Percentiles rank a stretch among this genome's conserved stretches.
Evolutionary conservation across 2,113 vertebrate species (phyloP).

Genomic region (Cranoglanis bouderius): DNA sequence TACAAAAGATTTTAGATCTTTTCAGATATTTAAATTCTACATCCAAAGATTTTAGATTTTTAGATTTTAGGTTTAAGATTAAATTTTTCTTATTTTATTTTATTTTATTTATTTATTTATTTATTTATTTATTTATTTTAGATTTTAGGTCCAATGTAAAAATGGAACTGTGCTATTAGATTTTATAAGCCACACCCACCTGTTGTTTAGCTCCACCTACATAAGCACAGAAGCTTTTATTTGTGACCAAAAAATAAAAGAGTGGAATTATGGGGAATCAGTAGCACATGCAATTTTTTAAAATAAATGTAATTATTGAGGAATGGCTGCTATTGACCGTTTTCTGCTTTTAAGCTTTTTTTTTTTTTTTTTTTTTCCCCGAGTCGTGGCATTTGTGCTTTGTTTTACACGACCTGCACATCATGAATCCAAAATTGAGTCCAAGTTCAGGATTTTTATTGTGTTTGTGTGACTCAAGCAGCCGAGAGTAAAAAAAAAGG

Average conservation of each 20-base stretch:
- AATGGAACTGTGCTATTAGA: not conserved
- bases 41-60: not conserved
- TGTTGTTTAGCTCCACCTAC: not conserved
- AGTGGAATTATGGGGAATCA: not conserved
- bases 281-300: not conserved
- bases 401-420: not conserved
- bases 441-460: conserved; percentile 14
- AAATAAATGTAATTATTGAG: not conserved
- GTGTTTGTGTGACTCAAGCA: conserved; percentile 8
- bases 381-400: not conserved
- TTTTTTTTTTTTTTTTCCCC: not conserved
- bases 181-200: not conserved
- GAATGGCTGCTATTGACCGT: not conserved
- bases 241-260: not conserved
- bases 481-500: conserved; percentile 13
- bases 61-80: not conserved
- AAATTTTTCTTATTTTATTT: not conserved
- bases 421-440: not conserved
- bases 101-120: too few species aligned
- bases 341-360: not conserved
- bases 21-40: not conserved
- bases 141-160: not conserved
- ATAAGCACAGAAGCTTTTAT: not conserved
- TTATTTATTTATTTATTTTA: not conserved
- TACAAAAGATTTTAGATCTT: not conserved